Conservation (phyloP, 2,113 vertebrate genomes). For the Corythornis madagascariensis region DNA sequence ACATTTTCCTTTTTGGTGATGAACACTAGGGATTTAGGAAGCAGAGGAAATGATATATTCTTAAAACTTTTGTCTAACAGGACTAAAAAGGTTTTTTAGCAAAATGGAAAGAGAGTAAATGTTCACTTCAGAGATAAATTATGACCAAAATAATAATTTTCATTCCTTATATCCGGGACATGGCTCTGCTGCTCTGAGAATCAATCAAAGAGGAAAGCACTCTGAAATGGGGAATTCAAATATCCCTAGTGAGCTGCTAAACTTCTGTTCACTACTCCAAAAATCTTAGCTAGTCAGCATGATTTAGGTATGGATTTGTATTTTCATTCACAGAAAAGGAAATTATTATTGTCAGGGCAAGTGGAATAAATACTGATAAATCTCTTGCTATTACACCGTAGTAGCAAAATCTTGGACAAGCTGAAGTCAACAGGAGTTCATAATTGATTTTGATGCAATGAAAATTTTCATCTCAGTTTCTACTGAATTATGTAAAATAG, state of each 20-base stretch:
- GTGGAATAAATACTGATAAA: background rate
- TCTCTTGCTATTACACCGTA: background rate
- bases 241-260: background rate
- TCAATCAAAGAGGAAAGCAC: background rate
- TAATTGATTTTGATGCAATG: background rate
- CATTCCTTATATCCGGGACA: background rate
- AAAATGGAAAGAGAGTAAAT: background rate
- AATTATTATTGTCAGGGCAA: background rate
- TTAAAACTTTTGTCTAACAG: background rate
- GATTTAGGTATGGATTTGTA: background rate
- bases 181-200: background rate
- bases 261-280: background rate
- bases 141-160: background rate
- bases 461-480: background rate
- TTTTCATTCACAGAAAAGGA: conserved; percentile 43
- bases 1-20: conserved; percentile 5
- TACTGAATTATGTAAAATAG: background rate
- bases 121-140: background rate
- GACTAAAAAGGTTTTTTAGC: background rate
- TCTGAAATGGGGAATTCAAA: background rate
- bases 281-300: background rate
- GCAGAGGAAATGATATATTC: background rate
- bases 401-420: background rate
- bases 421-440: background rate
- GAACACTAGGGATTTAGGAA: background rate